phyloP scores from a whole-genome alignment of 2,113 vertebrate genomes.

The Eira barbara region DNA sequence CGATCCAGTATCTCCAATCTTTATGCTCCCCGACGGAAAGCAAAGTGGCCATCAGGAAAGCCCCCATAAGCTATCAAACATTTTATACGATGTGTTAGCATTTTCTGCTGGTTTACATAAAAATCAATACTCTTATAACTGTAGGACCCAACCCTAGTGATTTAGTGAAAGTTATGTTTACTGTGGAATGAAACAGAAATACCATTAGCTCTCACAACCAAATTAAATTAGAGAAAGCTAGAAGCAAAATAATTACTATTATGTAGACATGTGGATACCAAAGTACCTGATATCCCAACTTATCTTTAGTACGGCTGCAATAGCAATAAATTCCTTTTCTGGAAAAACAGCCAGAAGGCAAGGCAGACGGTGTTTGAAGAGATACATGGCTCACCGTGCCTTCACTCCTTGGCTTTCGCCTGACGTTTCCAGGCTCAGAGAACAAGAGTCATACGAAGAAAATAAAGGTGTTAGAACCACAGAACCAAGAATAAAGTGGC shows the following conservation, averaged over 20 bases:
- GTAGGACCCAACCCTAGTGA: constrained; percentile 32
- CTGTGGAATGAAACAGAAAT: constrained; percentile 39
- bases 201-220: constrained; percentile 15
- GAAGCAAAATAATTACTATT: neutral
- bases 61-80: constrained; percentile 48
- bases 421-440: neutral
- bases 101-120: constrained; percentile 70
- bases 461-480: neutral
- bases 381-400: neutral
- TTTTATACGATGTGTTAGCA: constrained; percentile 55
- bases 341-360: neutral
- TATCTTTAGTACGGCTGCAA: neutral
- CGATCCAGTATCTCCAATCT: neutral
- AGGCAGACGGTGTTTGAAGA: neutral
- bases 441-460: neutral
- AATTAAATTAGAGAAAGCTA: constrained; percentile 46
- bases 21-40: neutral
- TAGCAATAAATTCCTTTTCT: neutral
- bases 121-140: constrained; percentile 57
- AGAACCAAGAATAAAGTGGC: neutral
- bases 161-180: constrained; percentile 63
- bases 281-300: neutral
- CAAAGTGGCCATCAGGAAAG: constrained; percentile 25
- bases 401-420: neutral
- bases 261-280: neutral